Base-by-base conservation (phyloP, 2,888 invertebrate species). In the Lithosia quadra region DNA sequence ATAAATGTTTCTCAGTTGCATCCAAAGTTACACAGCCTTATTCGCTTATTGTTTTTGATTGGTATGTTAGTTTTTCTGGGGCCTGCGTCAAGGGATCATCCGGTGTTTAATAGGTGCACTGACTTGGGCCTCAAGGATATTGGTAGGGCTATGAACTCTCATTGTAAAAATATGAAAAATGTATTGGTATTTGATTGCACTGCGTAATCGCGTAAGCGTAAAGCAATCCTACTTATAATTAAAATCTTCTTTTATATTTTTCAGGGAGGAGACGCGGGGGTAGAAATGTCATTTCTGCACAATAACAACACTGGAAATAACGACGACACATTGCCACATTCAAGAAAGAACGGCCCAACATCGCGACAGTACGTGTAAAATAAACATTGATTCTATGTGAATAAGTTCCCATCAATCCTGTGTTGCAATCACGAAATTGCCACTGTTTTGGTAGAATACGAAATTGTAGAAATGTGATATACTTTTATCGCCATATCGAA, bases 251-350 rank as follows among this genome's bases (percentile, higher is more conserved):
- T 43, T 63, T 73, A 75, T 70, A 80, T 59, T 84, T 74, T 72
- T 3, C 79, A 95, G 93, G 88, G 91, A 63, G 91, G 91, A 1
- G 95, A 95, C 67, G 89, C 90, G 43, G 92, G 92, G 0, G 96
- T 96, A 84, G 97, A 97, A 92, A 96, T 97, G 95, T 96, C 97
- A 63, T 96, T 96, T 90, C 91, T 97, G 80, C 96, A 96, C 85
- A 97, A 97, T 90, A 97, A 97, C 91, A 97, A 92, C 77, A 90
- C 91, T 60, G 91, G 91, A 0, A 90, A 87, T 73, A 91, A 91
- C 63, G 94, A 94, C 55, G 93, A 92, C 65, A 90, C 91, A 11
- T 71, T 93, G 63, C 88, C 93, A 39, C 92, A 92, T 72, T 85
- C 93, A 43, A 90, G 93, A 74, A 95, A 95, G 79, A 94, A 93